These are phyloP conservation scores for Drosophila equinoxialis DNA, from an alignment of 1,140 invertebrate genomes.

Conservation along the genomic window DNA sequence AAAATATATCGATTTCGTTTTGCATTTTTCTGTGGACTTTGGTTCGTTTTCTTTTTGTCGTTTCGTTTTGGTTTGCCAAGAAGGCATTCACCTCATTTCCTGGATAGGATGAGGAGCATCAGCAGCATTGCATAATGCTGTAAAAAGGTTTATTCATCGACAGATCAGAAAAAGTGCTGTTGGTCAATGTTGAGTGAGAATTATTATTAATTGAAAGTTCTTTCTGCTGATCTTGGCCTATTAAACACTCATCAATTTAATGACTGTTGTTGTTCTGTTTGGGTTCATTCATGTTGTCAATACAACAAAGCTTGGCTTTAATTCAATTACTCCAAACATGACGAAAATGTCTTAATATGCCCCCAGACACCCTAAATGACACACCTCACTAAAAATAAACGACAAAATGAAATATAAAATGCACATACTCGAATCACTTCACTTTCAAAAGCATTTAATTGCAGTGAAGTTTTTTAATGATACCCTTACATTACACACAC, in stretches of 20 bases:
- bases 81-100: constrained; percentile 65
- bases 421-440: constrained; percentile 7
- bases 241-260: not conserved
- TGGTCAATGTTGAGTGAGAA: not conserved
- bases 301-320: no score
- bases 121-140: not conserved
- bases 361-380: not conserved
- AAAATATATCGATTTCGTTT: constrained; percentile 59
- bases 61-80: constrained; percentile 29
- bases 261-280: not conserved
- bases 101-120: not conserved
- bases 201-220: no score
- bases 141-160: not conserved
- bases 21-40: constrained; percentile 31
- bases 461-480: not conserved
- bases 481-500: not conserved
- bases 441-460: constrained; percentile 21
- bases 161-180: not conserved
- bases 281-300: no score
- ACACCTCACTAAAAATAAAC: not conserved
- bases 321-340: constrained; percentile 1
- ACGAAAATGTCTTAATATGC: constrained; percentile 4
- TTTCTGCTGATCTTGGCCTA: no score
- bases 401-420: not conserved
- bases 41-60: not conserved